Evolutionary conservation across 2,113 vertebrate genomes (phyloP).

Genomic region (Rafetus swinhoei): DNA sequence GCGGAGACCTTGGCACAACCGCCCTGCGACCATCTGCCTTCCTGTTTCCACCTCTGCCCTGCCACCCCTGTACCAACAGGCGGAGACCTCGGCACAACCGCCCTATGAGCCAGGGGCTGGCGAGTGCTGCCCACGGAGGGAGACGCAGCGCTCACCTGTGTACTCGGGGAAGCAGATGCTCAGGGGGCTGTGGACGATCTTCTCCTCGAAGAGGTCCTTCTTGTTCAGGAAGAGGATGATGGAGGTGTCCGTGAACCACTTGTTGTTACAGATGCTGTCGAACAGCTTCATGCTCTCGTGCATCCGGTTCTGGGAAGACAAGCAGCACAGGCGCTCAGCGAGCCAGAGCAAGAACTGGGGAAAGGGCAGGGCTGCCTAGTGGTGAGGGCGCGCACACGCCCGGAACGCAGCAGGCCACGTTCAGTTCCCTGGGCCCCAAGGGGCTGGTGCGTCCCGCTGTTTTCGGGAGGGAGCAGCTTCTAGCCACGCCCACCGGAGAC

Average conservation of each 20-base stretch:
- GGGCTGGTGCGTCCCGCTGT: neutral
- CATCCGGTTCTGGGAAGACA: conserved; percentile 92
- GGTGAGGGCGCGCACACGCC: neutral
- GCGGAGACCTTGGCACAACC: too few species aligned
- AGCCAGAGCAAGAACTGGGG: neutral
- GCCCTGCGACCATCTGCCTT: too few species aligned
- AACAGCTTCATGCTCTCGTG: conserved; percentile 99
- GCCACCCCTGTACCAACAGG: neutral
- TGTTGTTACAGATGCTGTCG: conserved; percentile 99
- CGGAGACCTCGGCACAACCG: too few species aligned
- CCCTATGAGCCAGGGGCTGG: too few species aligned
- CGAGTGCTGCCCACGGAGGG: too few species aligned
- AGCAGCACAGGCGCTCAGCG: neutral
- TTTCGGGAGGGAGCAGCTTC: neutral
- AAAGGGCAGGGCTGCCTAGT: neutral
- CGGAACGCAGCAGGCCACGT: neutral
- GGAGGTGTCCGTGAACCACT: conserved; percentile 99
- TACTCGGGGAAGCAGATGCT: conserved; percentile 97
- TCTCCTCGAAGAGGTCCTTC: conserved; percentile 99
- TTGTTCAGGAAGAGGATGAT: conserved; percentile 99
- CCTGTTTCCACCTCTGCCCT: too few species aligned
- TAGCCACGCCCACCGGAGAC: neutral
- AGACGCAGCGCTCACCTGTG: conserved; percentile 81
- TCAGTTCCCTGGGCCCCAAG: neutral
- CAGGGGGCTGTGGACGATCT: conserved; percentile 93